Base-by-base conservation (phyloP, 2,113 vertebrate genomes). In the Aegithalos caudatus region DNA sequence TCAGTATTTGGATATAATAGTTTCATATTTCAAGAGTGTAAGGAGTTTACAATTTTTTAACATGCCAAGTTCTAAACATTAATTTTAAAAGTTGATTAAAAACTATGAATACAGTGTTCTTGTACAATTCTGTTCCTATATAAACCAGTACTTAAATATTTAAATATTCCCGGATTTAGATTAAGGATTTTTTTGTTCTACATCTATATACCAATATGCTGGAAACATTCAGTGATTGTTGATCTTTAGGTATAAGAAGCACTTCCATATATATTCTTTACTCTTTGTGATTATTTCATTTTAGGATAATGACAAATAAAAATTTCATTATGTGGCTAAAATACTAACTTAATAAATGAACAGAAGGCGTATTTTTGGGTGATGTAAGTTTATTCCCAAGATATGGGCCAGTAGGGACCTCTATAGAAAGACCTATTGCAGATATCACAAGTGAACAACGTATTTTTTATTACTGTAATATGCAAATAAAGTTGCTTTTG, bases 381-480 rank as follows among this genome's bases (percentile, higher is more conserved):
- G 51, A 83, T 54, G 3, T 54, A 60, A 60, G 17, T 94, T 95
- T 94, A 88, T 95, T 95, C 47, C 65, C 80, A 86, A 66, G 19
- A 51, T 23, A 24, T 21, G 20, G 47, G 69, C 58, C 27, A 58
- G 22, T 69, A 70, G 50, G 27, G 42, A 79, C 40, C 54, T 87
- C 51, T 78, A n/a, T 44, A 71, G 45, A 97, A 95, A 95, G 88
- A 67, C 82, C 86, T 76, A 93, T 22, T 78, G 83, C 79, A 66
- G 66, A 45, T 76, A 72, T 94, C 84, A 28, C 93, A 95, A 96
- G 66, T 92, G 64, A 91, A 85, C 54, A 82, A 82, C 53, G 28
- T 88, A 88, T 90, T 97, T 97, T 96, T 92, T 44, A 35, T 92
- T 91, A 87, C 29, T 87, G 45, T 64, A 80, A 45, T 92, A 77